phyloP scores from a whole-genome alignment of 2,113 vertebrate genomes.

The Cathartes aura region DNA sequence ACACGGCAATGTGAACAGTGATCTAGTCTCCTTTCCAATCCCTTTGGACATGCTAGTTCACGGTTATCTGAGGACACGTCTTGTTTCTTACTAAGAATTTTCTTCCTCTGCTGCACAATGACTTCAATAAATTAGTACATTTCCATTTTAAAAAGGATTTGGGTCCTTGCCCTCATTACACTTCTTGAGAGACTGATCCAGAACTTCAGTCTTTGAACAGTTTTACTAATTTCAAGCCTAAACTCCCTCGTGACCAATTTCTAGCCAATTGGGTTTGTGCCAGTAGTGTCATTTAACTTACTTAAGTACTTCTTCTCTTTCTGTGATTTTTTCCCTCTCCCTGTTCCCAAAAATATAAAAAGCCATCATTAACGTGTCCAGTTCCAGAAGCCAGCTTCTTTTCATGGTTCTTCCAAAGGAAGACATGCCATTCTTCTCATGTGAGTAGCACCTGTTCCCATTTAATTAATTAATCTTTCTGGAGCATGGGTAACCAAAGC shows the following conservation, averaged over 20 bases:
- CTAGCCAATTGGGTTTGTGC: background rate
- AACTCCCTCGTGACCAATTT: background rate
- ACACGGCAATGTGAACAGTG: background rate
- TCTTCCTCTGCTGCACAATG: background rate
- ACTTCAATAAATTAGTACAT: background rate
- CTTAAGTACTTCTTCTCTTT: background rate
- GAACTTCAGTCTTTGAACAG: background rate
- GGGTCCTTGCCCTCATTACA: background rate
- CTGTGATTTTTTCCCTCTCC: background rate
- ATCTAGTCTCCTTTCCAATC: background rate
- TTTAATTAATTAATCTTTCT: background rate
- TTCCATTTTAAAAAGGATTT: background rate
- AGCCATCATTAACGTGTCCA: background rate
- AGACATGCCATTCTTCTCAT: background rate
- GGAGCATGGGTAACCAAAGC: background rate
- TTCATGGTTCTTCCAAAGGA: background rate
- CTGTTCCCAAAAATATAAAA: background rate
- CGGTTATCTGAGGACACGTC: background rate
- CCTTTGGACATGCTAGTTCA: background rate
- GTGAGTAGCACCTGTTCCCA: rapidly evolving
- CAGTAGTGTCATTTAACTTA: background rate
- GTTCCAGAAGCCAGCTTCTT: background rate
- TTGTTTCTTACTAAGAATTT: background rate
- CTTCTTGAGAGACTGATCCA: background rate
- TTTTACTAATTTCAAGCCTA: background rate